Evolutionary conservation across 2,113 vertebrate genomes (phyloP).

Genomic region (Benitochromis conjunctus): DNA sequence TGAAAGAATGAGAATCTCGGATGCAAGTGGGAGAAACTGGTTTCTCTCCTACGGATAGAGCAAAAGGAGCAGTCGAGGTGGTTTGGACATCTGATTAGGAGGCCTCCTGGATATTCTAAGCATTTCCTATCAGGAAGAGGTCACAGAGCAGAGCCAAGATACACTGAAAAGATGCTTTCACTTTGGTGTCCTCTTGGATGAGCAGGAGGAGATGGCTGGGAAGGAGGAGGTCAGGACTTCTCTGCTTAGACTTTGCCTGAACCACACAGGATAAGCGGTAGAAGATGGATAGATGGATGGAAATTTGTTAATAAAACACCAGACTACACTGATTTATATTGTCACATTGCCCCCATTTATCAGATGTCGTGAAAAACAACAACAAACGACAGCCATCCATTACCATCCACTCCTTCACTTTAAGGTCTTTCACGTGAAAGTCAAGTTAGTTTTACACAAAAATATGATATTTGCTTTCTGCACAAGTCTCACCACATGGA

Average conservation of each 20-base stretch:
- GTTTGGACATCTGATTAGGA: not conserved
- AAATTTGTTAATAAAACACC: too few species aligned
- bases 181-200: not conserved
- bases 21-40: too few species aligned
- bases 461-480: not conserved
- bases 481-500: not conserved
- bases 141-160: not conserved
- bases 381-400: not conserved
- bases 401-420: not conserved
- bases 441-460: not conserved
- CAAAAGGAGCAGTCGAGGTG: fast-evolving
- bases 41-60: not conserved
- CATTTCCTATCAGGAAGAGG: not conserved
- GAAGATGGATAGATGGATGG: not conserved
- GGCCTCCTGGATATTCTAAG: not conserved
- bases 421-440: not conserved
- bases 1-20: not conserved
- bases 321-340: not conserved
- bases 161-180: not conserved
- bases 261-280: not conserved
- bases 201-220: not conserved
- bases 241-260: not conserved
- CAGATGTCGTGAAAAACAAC: not conserved
- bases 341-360: not conserved
- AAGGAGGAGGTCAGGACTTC: not conserved